Base-by-base conservation (phyloP, 2,888 invertebrate species). In the Orthosia gothica region DNA sequence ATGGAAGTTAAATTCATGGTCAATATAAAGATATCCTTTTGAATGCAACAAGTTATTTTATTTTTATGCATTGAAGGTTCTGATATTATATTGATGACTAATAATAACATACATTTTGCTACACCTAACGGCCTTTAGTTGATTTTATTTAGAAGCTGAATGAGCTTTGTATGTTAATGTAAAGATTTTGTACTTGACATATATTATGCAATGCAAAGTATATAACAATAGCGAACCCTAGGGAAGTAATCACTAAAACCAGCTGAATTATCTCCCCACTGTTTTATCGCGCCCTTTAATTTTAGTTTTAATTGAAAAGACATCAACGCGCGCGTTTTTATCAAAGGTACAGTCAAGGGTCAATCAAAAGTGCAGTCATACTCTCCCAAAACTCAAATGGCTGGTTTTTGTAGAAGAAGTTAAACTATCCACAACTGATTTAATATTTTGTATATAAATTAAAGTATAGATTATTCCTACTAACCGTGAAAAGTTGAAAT, bases 311-410 rank as follows among this genome's bases (percentile, higher is more conserved):
- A 61, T 72, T 20, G n/a, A 82, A 81, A 82, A 81, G 80, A 82
- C 57, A 73, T 82, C 82, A 81, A 81, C 80, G 80, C 78, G 78
- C 73, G 12, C 3, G 18, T 0, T 1, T 26, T 11, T n/a, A 15
- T 1, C 2, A 32, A 23, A 52, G 9, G 49, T 63, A 18, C n/a
- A n/a, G n/a, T n/a, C n/a, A n/a, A n/a, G n/a, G n/a, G n/a, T n/a
- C n/a, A n/a, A n/a, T n/a, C n/a, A n/a, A n/a, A n/a, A n/a, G n/a
- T n/a, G n/a, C n/a, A n/a, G n/a, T n/a, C n/a, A n/a, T n/a, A n/a
- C n/a, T n/a, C n/a, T n/a, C n/a, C n/a, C n/a, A n/a, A n/a, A n/a
- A n/a, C n/a, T n/a, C n/a, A n/a, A n/a, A n/a, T n/a, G n/a, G n/a
- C n/a, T n/a, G n/a, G n/a, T n/a, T n/a, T n/a, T n/a, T n/a, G n/a